phyloP scores from a whole-genome alignment of 2,888 invertebrate species.

The Trissolcus brochymenae region DNA sequence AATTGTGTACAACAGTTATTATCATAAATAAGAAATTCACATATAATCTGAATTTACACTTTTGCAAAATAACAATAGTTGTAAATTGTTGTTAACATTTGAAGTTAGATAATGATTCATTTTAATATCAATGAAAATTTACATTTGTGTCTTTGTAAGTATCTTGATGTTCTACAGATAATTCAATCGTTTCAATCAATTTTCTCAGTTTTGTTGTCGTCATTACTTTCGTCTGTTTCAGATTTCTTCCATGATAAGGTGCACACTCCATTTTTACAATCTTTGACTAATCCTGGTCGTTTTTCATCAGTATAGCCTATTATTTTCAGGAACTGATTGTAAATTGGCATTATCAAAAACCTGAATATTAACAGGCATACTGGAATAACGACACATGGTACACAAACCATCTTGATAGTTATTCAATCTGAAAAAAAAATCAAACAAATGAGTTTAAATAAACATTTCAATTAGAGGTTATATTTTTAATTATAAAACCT shows the following conservation, averaged over 20 bases:
- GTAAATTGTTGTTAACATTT: no score
- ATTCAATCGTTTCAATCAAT: constrained; percentile 53
- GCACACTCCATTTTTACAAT: constrained; percentile 72
- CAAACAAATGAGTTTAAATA: no score
- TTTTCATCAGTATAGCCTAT: constrained; percentile 71
- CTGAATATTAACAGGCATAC: constrained; percentile 89
- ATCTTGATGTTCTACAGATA: no score
- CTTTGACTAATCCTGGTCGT: constrained; percentile 67
- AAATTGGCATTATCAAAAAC: constrained; percentile 88
- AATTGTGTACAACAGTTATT: no score
- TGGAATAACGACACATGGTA: constrained; percentile 91
- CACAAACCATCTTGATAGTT: constrained; percentile 82
- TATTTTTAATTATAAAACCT: no score
- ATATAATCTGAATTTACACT: no score
- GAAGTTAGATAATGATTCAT: no score
- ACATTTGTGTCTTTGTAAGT: no score
- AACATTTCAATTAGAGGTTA: no score
- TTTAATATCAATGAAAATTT: no score
- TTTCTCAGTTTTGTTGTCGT: constrained; percentile 39
- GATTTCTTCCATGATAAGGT: constrained; percentile 68
- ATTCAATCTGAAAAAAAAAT: constrained; percentile 10
- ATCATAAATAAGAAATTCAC: no score
- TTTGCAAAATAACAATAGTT: no score
- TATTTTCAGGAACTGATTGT: constrained; percentile 89
- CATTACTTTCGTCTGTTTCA: constrained; percentile 3